phyloP scores from a whole-genome alignment of 2,113 vertebrate genomes.

The Vombatus ursinus region DNA sequence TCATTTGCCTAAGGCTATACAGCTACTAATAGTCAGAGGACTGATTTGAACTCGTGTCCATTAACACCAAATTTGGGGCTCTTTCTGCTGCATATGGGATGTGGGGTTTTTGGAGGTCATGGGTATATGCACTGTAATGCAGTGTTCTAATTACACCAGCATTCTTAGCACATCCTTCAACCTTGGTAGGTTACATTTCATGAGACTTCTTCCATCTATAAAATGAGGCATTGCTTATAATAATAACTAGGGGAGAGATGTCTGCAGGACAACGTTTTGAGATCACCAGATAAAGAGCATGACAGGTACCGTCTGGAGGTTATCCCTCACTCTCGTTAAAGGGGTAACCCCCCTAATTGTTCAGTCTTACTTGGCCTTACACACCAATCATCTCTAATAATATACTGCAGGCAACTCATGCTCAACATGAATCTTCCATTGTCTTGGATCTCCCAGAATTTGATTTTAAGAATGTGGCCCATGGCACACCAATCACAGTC shows the following conservation, averaged over 20 bases:
- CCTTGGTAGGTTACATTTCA: conserved; percentile 34
- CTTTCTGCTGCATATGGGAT: not conserved
- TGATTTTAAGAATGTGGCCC: not conserved
- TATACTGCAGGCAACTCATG: no score
- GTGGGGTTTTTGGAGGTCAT: not conserved
- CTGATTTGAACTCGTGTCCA: not conserved
- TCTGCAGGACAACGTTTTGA: not conserved
- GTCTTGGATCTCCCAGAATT: not conserved
- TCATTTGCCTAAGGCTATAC: not conserved
- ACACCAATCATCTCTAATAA: not conserved
- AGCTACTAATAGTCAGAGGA: not conserved
- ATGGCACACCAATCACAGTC: not conserved
- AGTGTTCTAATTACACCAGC: not conserved
- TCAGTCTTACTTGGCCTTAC: not conserved
- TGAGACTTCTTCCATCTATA: conserved; percentile 44
- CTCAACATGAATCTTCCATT: not conserved
- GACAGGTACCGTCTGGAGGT: not conserved
- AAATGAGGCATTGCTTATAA: conserved; percentile 6
- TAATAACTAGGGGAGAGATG: not conserved
- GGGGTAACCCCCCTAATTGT: not conserved
- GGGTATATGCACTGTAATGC: not conserved
- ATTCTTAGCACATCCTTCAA: conserved; percentile 42
- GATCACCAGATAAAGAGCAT: not conserved
- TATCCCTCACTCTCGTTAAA: not conserved
- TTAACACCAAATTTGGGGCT: not conserved